A percentile compares a stretch with the other conserved stretches of the same genome.
These are phyloP conservation scores for Stomatorhinus ivindoensis DNA, from an alignment of 2,113 vertebrate species.

Conservation along the genomic window DNA sequence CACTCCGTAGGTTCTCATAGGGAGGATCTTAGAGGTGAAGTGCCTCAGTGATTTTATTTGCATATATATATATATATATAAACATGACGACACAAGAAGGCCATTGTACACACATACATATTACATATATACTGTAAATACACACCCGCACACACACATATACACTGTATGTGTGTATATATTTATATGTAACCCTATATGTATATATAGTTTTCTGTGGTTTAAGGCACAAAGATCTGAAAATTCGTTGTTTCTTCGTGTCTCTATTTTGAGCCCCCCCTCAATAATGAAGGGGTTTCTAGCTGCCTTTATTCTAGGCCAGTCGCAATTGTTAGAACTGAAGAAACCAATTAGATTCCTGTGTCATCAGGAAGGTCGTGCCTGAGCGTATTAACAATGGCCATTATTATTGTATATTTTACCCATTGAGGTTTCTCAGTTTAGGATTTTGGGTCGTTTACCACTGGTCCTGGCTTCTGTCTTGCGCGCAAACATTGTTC, in stretches of 20 bases:
- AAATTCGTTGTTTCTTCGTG: neutral
- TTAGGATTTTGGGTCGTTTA: neutral
- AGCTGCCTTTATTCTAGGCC: neutral
- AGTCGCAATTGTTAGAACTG: neutral
- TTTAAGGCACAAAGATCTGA: neutral
- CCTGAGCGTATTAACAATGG: neutral
- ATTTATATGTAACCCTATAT: neutral
- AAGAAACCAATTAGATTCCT: neutral
- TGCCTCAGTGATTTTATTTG: neutral
- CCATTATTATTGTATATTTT: neutral
- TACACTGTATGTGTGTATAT: no score
- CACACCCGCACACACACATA: no score
- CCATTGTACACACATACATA: no score
- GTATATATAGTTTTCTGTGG: neutral
- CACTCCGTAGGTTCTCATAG: no score
- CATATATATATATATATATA: no score
- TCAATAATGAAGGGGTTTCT: neutral
- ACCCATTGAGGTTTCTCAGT: neutral
- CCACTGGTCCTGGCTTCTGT: neutral
- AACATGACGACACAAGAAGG: no score
- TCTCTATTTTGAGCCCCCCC: neutral
- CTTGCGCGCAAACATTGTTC: neutral
- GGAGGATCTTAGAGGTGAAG: neutral
- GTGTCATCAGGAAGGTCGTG: neutral
- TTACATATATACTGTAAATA: no score